phyloP scores from a whole-genome alignment of 2,888 invertebrate species.

The Cantharis rustica region DNA sequence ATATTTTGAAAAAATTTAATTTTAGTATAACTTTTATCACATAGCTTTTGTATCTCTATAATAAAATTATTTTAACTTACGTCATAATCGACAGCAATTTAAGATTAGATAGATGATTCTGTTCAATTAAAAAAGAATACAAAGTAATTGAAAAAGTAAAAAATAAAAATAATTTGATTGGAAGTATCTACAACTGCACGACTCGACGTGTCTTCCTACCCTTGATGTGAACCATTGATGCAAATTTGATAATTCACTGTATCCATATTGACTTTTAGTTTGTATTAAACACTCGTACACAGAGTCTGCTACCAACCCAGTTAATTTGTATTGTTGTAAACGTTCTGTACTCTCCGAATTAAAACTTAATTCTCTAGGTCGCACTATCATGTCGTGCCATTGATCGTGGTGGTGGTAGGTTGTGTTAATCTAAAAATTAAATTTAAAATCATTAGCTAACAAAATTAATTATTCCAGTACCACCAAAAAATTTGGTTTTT shows the following conservation, averaged over 20 bases:
- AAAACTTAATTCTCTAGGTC: slow-evolving; percentile 49
- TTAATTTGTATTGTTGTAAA: slow-evolving; percentile 57
- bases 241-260: slow-evolving; percentile 60
- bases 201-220: slow-evolving; percentile 39
- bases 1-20: background rate
- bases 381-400: slow-evolving; percentile 61
- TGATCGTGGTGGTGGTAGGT: slow-evolving; percentile 59
- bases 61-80: background rate
- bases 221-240: slow-evolving; percentile 61
- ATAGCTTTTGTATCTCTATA: background rate
- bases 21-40: background rate
- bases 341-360: slow-evolving; percentile 52
- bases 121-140: background rate
- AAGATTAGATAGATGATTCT: too few species aligned
- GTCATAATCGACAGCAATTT: background rate
- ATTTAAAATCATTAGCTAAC: background rate
- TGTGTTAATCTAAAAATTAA: slow-evolving; percentile 55
- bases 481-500: too few species aligned
- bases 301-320: slow-evolving; percentile 58
- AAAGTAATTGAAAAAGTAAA: background rate
- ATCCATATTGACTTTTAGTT: slow-evolving; percentile 63
- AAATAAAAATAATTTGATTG: background rate
- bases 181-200: background rate
- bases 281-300: slow-evolving; percentile 63
- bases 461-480: too few species aligned